Conservation (phyloP, 2,888 invertebrate genomes). For the Fissipunctia ypsillon region DNA sequence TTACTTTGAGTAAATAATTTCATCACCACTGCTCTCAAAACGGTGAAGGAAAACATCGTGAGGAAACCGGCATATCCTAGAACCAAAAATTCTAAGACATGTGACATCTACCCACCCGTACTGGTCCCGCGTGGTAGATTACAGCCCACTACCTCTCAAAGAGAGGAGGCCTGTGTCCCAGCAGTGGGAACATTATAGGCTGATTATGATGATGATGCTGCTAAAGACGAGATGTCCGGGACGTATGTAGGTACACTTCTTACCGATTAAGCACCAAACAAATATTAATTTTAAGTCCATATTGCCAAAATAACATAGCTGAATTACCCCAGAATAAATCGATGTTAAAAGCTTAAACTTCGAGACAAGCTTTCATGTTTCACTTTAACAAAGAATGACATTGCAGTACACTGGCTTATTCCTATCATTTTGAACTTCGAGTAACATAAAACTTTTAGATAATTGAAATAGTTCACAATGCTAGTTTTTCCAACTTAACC, state of each 20-base stretch:
- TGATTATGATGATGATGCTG: no score
- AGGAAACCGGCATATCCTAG: no score
- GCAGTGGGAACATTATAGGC: no score
- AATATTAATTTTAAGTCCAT: background rate
- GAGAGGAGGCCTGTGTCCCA: no score
- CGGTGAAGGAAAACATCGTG: no score
- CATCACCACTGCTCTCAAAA: no score
- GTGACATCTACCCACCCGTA: no score
- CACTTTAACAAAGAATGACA: constrained; percentile 20
- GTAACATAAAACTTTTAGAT: constrained; percentile 44
- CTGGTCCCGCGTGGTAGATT: no score
- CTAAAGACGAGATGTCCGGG: background rate
- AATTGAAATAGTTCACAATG: constrained; percentile 54
- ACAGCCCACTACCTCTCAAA: no score
- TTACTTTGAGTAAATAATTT: no score
- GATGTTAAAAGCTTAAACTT: background rate
- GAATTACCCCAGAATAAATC: background rate
- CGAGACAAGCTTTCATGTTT: constrained; percentile 12
- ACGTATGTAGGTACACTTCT: background rate
- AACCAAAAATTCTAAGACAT: no score
- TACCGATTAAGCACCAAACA: background rate
- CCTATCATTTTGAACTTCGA: constrained; percentile 24
- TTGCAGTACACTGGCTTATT: constrained; percentile 25
- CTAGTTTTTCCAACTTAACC: constrained; percentile 42
- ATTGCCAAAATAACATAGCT: background rate